Conservation (phyloP, 1,140 invertebrate genomes). For the Dendrolimus punctatus region DNA sequence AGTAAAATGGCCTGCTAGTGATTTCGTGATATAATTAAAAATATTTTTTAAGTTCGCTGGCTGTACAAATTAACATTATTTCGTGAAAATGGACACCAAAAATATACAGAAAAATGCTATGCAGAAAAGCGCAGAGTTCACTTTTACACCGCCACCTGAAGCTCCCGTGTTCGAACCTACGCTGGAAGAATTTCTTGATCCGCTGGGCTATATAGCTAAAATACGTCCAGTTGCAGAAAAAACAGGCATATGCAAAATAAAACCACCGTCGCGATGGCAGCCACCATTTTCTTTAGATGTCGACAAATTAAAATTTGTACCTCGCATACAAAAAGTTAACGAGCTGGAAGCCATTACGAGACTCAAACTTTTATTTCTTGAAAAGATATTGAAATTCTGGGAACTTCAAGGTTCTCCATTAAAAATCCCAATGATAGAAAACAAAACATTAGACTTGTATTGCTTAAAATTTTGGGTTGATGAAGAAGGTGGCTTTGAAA, state of each 20-base stretch:
- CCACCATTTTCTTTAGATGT: constrained; percentile 98
- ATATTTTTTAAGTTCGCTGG: constrained; percentile 17
- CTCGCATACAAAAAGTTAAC: constrained; percentile 96
- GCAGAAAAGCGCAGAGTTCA: constrained; percentile 72
- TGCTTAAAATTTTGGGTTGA: constrained; percentile 93
- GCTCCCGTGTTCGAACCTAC: constrained; percentile 79
- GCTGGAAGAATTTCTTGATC: constrained; percentile 78
- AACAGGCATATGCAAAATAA: constrained; percentile 80
- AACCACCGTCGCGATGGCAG: constrained; percentile 86
- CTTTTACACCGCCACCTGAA: constrained; percentile 74
- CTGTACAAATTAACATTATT: constrained; percentile 5
- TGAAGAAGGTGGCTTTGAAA: constrained; percentile 90
- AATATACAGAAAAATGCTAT: constrained; percentile 67
- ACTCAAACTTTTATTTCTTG: constrained; percentile 96
- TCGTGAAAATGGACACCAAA: constrained; percentile 56
- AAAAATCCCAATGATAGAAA: constrained; percentile 95
- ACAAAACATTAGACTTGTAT: constrained; percentile 94
- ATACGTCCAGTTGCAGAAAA: constrained; percentile 77
- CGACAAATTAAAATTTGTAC: constrained; percentile 96
- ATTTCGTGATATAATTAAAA: constrained; percentile 13
- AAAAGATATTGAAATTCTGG: constrained; percentile 98
- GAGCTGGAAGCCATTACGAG: constrained; percentile 97
- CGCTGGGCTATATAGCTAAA: constrained; percentile 78
- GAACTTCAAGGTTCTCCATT: constrained; percentile 94
- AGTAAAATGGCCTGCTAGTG: not conserved